Evolutionary conservation across 2,888 invertebrate genomes (phyloP), one percentile per base, ranked within the genome.

Genomic region (Nymphalis urticae): DNA sequence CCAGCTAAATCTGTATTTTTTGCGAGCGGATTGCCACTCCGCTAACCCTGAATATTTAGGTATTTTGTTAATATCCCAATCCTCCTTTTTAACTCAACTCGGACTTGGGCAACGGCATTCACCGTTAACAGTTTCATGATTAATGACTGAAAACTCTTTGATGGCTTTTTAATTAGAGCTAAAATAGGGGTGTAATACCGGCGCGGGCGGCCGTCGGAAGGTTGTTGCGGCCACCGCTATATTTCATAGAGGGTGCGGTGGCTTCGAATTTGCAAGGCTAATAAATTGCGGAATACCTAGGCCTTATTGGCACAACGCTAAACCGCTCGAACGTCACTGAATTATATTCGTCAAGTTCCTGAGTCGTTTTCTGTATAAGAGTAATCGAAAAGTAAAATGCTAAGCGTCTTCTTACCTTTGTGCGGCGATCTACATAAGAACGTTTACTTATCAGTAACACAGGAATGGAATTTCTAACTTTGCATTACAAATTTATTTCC

Each of bases 121-220:
- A 90, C 82, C 84, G 91, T 88, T 92, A 92, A 92, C 92, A 92
- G 92, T 92, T 91, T 89, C 92, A 91, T 92, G 93, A 93, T 93
- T 92, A 92, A 93, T 93, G 92, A 88, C 89, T 90, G 87, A 91
- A 91, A 92, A 93, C 90, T 92, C 92, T 92, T 93, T 92, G 92
- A 93, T 92, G 90, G 92, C 90, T 92, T 93, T 93, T 93, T 93
- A 93, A 92, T 93, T 93, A 93, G 92, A 92, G 92, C 90, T 90
- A 89, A 92, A 92, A 90, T 86, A 87, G 90, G 92, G 92, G 89
- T 90, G 90, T 90, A 88, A 88, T 87, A 83, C 88, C 80, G 83
- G 82, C 81, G 83, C 82, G 82, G 76, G 77, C 77, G 80, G 79
- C 77, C 80, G 79, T 76, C 82, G 85, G 81, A 85, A 87, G 86